Conservation (phyloP, 2,113 vertebrate species). For the Camelus dromedarius region DNA sequence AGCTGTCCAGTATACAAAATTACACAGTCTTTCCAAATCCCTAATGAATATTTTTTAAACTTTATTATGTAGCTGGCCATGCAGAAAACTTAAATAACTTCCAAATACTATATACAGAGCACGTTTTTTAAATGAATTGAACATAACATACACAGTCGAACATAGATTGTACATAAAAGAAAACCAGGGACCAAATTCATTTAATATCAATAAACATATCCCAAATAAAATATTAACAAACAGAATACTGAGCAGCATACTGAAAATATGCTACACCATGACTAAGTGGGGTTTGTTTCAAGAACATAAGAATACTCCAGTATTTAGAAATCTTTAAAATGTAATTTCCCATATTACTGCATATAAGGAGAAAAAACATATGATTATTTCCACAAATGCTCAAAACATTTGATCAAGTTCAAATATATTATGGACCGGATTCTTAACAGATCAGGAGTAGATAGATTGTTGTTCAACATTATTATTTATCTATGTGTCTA, state of each 20-base stretch:
- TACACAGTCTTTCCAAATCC: slow-evolving; percentile 59
- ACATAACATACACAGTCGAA: not conserved
- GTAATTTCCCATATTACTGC: not conserved
- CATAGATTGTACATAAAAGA: not conserved
- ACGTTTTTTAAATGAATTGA: not conserved
- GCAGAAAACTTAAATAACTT: slow-evolving; percentile 57
- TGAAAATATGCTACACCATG: not conserved
- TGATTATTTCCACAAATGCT: not conserved
- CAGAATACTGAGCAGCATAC: not conserved
- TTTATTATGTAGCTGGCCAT: not conserved
- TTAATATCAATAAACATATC: slow-evolving; percentile 18
- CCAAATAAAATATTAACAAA: slow-evolving; percentile 32
- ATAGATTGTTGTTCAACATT: not conserved
- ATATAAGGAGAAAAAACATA: not conserved
- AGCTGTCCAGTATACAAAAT: slow-evolving; percentile 7
- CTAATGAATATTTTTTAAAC: not conserved
- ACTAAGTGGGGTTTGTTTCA: not conserved
- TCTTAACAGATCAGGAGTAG: not conserved
- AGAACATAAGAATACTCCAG: not conserved
- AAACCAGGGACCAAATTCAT: not conserved
- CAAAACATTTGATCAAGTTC: slow-evolving; percentile 13
- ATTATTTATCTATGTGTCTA: not conserved
- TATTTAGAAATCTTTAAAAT: slow-evolving; percentile 13
- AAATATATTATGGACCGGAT: not conserved
- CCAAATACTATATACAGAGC: not conserved